Percentiles rank a stretch among this genome's conserved stretches.
phyloP scores from a whole-genome alignment of 2,888 invertebrate genomes.

The Drosophila acutilabella region DNA sequence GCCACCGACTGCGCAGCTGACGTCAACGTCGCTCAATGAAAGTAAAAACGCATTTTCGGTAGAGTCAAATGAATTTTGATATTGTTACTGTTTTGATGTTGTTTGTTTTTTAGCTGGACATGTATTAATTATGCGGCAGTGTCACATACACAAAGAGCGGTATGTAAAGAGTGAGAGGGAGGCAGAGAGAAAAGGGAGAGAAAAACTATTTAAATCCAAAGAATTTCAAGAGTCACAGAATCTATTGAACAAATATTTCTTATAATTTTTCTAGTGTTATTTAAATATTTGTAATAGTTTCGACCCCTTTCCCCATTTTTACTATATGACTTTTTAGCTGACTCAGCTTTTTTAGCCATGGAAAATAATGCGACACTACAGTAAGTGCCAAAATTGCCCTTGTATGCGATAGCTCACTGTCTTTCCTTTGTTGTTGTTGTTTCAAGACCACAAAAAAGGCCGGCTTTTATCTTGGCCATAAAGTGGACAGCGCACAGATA shows the following conservation, averaged over 20 bases:
- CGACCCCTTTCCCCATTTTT: no score
- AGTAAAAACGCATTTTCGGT: conserved; percentile 80
- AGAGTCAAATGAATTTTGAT: conserved; percentile 63
- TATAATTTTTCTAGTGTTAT: no score
- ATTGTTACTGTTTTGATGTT: conserved; percentile 25
- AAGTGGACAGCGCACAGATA: conserved; percentile 52
- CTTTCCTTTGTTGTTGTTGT: conserved; percentile 22
- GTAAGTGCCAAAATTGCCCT: conserved; percentile 54
- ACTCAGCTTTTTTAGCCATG: no score
- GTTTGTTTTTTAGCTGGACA: conserved; percentile 39
- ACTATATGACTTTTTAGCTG: no score
- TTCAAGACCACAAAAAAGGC: conserved; percentile 47
- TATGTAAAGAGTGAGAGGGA: not conserved
- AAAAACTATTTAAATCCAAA: no score
- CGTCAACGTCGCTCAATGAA: conserved; percentile 72
- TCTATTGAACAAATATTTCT: no score
- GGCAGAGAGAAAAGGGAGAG: not conserved
- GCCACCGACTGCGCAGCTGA: conserved; percentile 25
- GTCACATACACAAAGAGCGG: conserved; percentile 43
- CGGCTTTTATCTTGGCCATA: conserved; percentile 61
- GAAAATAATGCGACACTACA: not conserved
- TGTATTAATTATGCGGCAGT: conserved; percentile 71
- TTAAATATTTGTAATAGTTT: no score
- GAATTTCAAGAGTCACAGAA: no score
- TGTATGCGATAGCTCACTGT: conserved; percentile 49